Conservation (phyloP, 2,888 invertebrate species). For the Andrena dorsata region DNA sequence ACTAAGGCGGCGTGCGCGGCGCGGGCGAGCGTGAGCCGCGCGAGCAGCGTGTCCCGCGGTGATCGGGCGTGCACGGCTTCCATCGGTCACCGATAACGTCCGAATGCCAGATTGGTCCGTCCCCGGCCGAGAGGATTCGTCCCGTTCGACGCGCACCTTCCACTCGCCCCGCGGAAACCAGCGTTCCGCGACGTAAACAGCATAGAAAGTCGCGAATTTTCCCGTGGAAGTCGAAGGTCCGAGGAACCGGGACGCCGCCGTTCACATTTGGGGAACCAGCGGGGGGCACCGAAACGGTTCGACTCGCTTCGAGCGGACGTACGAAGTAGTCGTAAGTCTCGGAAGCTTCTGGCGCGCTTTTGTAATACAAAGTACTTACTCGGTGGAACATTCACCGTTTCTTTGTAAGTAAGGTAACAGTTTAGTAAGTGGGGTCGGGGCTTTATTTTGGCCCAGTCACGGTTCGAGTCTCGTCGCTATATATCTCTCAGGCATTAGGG, state of each 20-base stretch:
- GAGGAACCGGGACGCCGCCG: too few species aligned
- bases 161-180: neutral
- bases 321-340: too few species aligned
- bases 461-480: too few species aligned
- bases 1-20: constrained; percentile 60
- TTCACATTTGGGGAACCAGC: neutral
- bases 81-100: constrained; percentile 68
- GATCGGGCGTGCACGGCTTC: constrained; percentile 50
- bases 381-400: too few species aligned
- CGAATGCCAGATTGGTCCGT: constrained; percentile 68
- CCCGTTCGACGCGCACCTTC: constrained; percentile 22
- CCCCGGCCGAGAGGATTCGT: constrained; percentile 43
- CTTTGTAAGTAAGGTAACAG: too few species aligned
- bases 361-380: too few species aligned
- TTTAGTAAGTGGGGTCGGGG: too few species aligned
- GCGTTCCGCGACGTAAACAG: constrained; percentile 8
- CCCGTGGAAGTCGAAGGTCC: neutral
- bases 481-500: too few species aligned
- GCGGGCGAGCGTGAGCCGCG: constrained; percentile 37
- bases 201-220: constrained; percentile 21
- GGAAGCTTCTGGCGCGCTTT: too few species aligned
- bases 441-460: too few species aligned
- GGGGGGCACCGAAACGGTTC: too few species aligned
- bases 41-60: constrained; percentile 44
- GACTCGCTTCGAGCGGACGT: too few species aligned